Evolutionary conservation across 2,888 invertebrate species (phyloP).

Genomic region (Mylabris sibirica): DNA sequence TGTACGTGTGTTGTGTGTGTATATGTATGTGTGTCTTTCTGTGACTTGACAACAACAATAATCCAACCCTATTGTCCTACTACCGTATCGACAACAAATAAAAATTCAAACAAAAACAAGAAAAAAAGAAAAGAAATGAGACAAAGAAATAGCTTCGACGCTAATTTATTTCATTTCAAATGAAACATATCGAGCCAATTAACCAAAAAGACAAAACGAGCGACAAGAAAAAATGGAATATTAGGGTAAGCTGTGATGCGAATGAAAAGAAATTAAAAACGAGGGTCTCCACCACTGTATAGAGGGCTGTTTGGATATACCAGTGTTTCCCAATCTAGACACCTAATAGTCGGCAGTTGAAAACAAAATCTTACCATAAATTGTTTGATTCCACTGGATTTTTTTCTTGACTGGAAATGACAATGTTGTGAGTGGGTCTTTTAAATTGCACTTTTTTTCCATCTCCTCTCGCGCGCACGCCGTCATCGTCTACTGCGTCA

Average conservation of each 20-base stretch:
- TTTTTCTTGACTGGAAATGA: slow-evolving; percentile 33
- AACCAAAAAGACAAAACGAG: slow-evolving; percentile 48
- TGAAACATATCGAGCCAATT: slow-evolving; percentile 58
- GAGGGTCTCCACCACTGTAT: background rate
- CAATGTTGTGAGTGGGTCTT: slow-evolving; percentile 33
- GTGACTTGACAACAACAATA: slow-evolving; percentile 26
- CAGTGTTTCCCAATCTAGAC: background rate
- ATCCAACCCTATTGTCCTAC: slow-evolving; percentile 30
- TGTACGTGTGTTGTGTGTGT: slow-evolving; percentile 20
- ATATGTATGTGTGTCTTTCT: slow-evolving; percentile 13
- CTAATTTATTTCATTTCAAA: slow-evolving; percentile 28
- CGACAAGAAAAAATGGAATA: slow-evolving; percentile 55
- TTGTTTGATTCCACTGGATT: slow-evolving; percentile 5
- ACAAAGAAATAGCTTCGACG: background rate
- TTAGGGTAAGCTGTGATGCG: slow-evolving; percentile 19
- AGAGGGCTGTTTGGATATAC: background rate
- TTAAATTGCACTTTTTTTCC: slow-evolving; percentile 37
- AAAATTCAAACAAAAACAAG: background rate
- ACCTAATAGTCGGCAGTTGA: background rate
- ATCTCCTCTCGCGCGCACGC: background rate
- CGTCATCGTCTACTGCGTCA: background rate
- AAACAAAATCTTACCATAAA: background rate
- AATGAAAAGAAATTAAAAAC: slow-evolving; percentile 11
- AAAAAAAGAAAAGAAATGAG: background rate
- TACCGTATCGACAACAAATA: slow-evolving; percentile 1